A percentile compares a stretch with the other conserved stretches of the same genome.
Evolutionary conservation across 2,113 vertebrate genomes (phyloP).

Genomic region (Periophthalmus modestus): DNA sequence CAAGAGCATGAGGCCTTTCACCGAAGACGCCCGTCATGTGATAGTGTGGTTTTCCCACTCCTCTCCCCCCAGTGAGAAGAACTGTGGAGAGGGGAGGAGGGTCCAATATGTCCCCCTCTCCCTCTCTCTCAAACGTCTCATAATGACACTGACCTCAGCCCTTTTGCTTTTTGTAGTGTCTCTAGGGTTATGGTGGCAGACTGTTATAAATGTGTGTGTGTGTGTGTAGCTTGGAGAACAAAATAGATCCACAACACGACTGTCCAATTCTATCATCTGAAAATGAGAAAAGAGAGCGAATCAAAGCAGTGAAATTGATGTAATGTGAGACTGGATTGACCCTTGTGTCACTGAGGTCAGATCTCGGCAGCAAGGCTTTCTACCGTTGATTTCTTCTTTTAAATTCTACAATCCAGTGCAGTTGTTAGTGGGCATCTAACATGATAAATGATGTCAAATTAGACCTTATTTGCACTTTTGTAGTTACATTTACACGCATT

Average conservation of each 20-base stretch:
- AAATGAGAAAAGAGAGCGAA: slow-evolving; percentile 41
- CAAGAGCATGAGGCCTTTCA: slow-evolving; percentile 45
- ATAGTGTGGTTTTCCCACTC: slow-evolving; percentile 43
- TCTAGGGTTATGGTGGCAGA: slow-evolving; percentile 37
- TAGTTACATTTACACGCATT: background rate
- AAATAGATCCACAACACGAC: slow-evolving; percentile 18
- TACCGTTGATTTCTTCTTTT: slow-evolving; percentile 21
- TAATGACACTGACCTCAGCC: slow-evolving; percentile 57
- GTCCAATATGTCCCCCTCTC: slow-evolving; percentile 29
- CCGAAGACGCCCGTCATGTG: slow-evolving; percentile 48
- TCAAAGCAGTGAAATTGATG: slow-evolving; percentile 31
- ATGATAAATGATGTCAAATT: background rate
- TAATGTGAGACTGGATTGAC: slow-evolving; percentile 46
- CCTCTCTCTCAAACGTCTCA: slow-evolving; percentile 33
- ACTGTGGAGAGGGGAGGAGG: slow-evolving; percentile 43
- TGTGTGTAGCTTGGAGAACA: slow-evolving; percentile 8
- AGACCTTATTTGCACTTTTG: background rate
- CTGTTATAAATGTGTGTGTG: background rate
- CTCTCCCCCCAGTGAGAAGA: slow-evolving; percentile 53
- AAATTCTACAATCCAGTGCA: background rate
- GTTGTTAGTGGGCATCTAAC: background rate
- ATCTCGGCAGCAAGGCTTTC: slow-evolving; percentile 30
- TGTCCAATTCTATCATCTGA: slow-evolving; percentile 31
- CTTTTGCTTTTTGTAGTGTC: slow-evolving; percentile 41
- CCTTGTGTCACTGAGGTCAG: slow-evolving; percentile 25